Base-by-base conservation (phyloP, 2,888 invertebrate genomes). In the Orgyia antiqua region DNA sequence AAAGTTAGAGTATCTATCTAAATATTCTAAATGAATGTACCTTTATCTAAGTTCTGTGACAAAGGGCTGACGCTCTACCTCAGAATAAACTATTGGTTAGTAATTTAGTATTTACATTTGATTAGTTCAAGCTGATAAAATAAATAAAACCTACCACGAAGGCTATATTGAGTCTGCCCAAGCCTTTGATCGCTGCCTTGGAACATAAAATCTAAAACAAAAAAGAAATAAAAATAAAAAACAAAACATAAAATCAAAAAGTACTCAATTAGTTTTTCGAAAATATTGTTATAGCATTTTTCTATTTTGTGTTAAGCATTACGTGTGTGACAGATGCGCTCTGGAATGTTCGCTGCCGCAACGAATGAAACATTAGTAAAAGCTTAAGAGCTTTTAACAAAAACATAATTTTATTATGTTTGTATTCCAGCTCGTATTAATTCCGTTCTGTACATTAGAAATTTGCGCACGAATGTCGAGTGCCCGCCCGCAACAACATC, bases 401-500 rank as follows among this genome's bases (percentile, higher is more conserved):
- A 30, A 45, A 44, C 39, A 42, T 40, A n/a, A n/a, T n/a, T n/a
- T n/a, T n/a, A n/a, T n/a, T n/a, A 40, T 39, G 29, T 42, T 24
- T 8, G 36, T 34, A 27, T 37, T 33, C 31, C 32, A 31, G 32
- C 4, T 10, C 9, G 39, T 42, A 35, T 26, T 42, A 37, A 50
- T 44, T 47, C 43, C 47, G 49, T 44, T 47, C 43, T 46, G 49
- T 51, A 49, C 40, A 60, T 60, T 49, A 57, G 28, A 51, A 58
- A 60, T 61, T 58, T 46, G 53, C 55, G 51, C 58, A 55, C 60
- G 57, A 43, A 37, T 29, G 17, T n/a, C 29, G 19, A 10, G 23
- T 15, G 26, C 29, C 25, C 47, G 43, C 23, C 19, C 39, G 31
- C 36, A 31, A 21, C 27, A 42, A 54, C 55, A 61, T 62, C 58